Evolutionary conservation across 2,888 invertebrate species (phyloP).

Genomic region (Orthonevra nobilis): DNA sequence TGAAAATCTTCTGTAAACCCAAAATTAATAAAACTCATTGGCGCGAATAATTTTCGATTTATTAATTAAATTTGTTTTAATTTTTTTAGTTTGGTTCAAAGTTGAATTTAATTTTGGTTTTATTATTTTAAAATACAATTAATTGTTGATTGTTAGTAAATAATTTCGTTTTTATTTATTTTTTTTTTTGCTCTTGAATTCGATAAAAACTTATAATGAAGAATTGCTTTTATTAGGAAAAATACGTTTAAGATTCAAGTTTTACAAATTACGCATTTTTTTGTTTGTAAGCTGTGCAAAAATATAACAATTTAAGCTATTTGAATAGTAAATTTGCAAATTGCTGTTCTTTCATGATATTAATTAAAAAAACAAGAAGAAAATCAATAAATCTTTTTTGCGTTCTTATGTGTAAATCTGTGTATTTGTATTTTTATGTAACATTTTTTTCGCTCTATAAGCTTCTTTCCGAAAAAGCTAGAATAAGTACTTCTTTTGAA

Average conservation of each 20-base stretch:
- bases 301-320: conserved; percentile 62
- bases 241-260: conserved; percentile 42
- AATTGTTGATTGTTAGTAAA: conserved; percentile 64
- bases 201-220: conserved; percentile 38
- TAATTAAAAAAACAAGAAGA: conserved; percentile 8
- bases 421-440: not conserved
- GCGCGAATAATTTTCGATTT: conserved; percentile 55
- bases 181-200: conserved; percentile 9
- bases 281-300: conserved; percentile 55
- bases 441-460: conserved; percentile 16
- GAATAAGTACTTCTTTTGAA: conserved; percentile 28
- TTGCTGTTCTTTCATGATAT: conserved; percentile 9
- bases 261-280: conserved; percentile 16
- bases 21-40: not conserved
- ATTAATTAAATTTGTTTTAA: conserved; percentile 36
- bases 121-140: conserved; percentile 53
- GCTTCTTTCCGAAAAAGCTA: conserved; percentile 52
- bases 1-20: too few species aligned
- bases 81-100: conserved; percentile 43
- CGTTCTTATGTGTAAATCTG: conserved; percentile 16
- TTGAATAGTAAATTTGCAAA: conserved; percentile 11
- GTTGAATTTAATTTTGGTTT: conserved; percentile 44
- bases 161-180: not conserved
- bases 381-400: not conserved
- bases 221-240: conserved; percentile 25